A percentile compares a stretch with the other conserved stretches of the same genome.
phyloP scores from a whole-genome alignment of 2,888 invertebrate species.

The Alloscopus bannaensis region DNA sequence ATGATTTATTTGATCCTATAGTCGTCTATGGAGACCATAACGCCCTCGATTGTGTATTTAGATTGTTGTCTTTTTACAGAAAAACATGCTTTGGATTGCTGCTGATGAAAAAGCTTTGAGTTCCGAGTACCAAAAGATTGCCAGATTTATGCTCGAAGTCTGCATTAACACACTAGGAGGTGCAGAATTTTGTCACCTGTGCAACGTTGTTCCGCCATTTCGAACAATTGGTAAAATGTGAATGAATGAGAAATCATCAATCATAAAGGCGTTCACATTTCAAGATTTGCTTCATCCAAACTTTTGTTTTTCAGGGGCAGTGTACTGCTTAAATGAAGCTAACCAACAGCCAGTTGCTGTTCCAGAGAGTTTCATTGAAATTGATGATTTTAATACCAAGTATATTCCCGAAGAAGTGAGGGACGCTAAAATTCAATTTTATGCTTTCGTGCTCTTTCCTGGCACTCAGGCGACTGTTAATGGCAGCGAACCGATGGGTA shows the following conservation, averaged over 20 bases:
- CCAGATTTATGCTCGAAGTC: constrained; percentile 41
- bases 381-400: constrained; percentile 56
- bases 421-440: constrained; percentile 35
- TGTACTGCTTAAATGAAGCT: constrained; percentile 35
- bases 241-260: not conserved
- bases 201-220: constrained; percentile 57
- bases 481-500: constrained; percentile 37
- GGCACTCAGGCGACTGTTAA: constrained; percentile 23
- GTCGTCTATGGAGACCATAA: too few species aligned
- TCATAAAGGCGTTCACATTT: not conserved
- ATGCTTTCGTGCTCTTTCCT: constrained; percentile 55
- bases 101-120: constrained; percentile 37
- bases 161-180: constrained; percentile 40
- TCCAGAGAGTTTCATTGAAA: constrained; percentile 38
- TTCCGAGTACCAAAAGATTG: constrained; percentile 50
- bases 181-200: constrained; percentile 48
- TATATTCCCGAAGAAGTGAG: constrained; percentile 36
- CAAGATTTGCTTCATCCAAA: not conserved
- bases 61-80: constrained; percentile 24
- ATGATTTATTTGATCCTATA: not conserved
- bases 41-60: not conserved
- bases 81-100: constrained; percentile 59
- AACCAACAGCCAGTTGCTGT: constrained; percentile 16
- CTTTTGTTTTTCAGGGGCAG: constrained; percentile 34
- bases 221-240: constrained; percentile 44